phyloP scores from a whole-genome alignment of 2,797 vertebrate species.

The Myripristis murdjan region DNA sequence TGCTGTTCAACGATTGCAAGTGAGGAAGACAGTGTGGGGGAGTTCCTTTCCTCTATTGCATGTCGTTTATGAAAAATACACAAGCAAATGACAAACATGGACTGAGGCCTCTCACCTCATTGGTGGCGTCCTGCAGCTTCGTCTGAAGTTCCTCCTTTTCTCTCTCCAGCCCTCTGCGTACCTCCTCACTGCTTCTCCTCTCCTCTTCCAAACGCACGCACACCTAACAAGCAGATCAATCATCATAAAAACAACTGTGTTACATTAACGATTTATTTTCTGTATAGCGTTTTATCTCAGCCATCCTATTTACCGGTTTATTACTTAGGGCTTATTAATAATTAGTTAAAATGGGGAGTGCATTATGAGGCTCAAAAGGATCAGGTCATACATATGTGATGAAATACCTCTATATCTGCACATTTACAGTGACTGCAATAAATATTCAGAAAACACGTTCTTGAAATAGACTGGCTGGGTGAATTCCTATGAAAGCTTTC shows the following conservation, averaged over 20 bases:
- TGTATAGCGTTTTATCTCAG: constrained; percentile 13
- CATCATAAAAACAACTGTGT: constrained; percentile 22
- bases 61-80: not conserved
- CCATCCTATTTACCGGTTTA: constrained; percentile 30
- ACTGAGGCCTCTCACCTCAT: constrained; percentile 84
- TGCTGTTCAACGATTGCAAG: too few relatives aligned
- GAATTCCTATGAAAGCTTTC: too few relatives aligned
- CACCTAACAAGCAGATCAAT: constrained; percentile 60
- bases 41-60: too few relatives aligned
- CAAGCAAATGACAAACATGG: not conserved
- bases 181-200: constrained; percentile 85
- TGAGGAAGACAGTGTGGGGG: too few relatives aligned
- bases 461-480: not conserved
- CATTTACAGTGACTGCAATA: constrained; percentile 34
- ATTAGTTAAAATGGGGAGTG: constrained; percentile 37
- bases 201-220: constrained; percentile 87
- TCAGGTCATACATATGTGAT: constrained; percentile 46
- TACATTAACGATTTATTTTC: constrained; percentile 1
- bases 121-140: constrained; percentile 88
- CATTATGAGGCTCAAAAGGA: constrained; percentile 41
- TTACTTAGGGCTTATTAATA: constrained; percentile 43
- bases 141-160: constrained; percentile 87
- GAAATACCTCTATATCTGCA: constrained; percentile 47
- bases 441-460: constrained; percentile 30
- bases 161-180: constrained; percentile 85